Conservation (phyloP, 2,113 vertebrate genomes). For the Arizona elegans region DNA sequence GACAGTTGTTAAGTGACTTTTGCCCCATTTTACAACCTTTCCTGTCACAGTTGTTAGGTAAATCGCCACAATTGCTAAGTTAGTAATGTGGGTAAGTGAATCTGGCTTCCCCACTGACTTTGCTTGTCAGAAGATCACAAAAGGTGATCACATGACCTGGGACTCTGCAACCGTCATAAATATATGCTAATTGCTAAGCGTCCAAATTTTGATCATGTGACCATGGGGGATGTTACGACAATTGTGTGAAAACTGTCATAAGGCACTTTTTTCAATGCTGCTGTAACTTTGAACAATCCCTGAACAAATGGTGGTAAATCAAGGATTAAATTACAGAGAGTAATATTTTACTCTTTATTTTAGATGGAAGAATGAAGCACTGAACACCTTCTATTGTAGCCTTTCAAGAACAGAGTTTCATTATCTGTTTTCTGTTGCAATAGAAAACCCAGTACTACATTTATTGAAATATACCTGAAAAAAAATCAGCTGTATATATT, state of each 20-base stretch:
- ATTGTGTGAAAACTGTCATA: not conserved
- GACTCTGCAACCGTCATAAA: not conserved
- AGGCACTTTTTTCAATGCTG: not conserved
- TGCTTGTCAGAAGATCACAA: not conserved
- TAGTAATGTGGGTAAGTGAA: not conserved
- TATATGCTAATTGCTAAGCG: not conserved
- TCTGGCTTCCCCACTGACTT: not conserved
- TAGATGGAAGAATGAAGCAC: not conserved
- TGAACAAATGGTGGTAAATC: not conserved
- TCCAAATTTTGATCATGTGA: not conserved
- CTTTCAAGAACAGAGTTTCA: not conserved
- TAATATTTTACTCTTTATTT: not conserved
- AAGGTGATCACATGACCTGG: not conserved
- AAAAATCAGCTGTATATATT: not conserved
- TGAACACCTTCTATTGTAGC: not conserved
- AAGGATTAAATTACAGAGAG: slow-evolving; percentile 15
- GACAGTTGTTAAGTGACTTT: not conserved
- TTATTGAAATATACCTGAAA: not conserved
- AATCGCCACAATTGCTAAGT: not conserved
- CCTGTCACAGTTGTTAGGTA: not conserved
- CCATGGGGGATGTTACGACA: not conserved
- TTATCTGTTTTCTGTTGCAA: not conserved
- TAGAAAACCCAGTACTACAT: not conserved
- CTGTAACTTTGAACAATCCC: not conserved
- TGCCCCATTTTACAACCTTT: not conserved